Evolutionary conservation across 2,113 vertebrate genomes (phyloP).

Genomic region (Oenanthe oenanthe): DNA sequence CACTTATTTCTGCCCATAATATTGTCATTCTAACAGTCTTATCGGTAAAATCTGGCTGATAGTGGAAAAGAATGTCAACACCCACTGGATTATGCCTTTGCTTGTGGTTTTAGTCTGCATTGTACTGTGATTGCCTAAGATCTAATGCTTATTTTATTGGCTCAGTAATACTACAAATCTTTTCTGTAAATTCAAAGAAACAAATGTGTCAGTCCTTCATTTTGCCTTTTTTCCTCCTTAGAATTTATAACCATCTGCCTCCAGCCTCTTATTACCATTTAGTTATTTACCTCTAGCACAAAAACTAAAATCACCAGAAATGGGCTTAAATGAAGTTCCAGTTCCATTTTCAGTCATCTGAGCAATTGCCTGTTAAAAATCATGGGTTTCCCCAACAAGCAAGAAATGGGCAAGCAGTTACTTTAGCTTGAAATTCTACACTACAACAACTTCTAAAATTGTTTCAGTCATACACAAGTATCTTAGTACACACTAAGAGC

Average conservation of each 20-base stretch:
- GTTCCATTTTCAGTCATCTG: slow-evolving; percentile 24
- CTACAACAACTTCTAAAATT: background rate
- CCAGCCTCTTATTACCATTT: background rate
- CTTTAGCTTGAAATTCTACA: background rate
- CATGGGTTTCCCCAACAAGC: background rate
- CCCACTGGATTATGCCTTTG: background rate
- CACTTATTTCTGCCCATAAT: background rate
- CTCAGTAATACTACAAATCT: background rate
- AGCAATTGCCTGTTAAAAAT: slow-evolving; percentile 25
- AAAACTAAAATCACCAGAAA: background rate
- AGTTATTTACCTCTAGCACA: slow-evolving; percentile 21
- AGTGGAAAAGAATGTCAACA: slow-evolving; percentile 26
- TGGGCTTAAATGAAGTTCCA: background rate
- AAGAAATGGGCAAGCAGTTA: slow-evolving; percentile 27
- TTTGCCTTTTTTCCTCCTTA: background rate
- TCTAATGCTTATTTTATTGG: slow-evolving; percentile 27
- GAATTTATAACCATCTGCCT: background rate
- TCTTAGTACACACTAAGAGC: background rate
- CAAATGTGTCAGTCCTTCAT: background rate
- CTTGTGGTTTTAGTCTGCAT: slow-evolving; percentile 2
- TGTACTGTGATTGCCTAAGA: background rate
- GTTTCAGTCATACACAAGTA: background rate
- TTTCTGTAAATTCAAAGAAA: slow-evolving; percentile 22
- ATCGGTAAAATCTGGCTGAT: background rate
- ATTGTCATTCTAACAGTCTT: slow-evolving; percentile 2